Percentiles rank a stretch among this genome's conserved stretches.
These are phyloP conservation scores for Ryuthela nishihirai DNA, from an alignment of 2,888 invertebrate genomes.

Conservation along the genomic window DNA sequence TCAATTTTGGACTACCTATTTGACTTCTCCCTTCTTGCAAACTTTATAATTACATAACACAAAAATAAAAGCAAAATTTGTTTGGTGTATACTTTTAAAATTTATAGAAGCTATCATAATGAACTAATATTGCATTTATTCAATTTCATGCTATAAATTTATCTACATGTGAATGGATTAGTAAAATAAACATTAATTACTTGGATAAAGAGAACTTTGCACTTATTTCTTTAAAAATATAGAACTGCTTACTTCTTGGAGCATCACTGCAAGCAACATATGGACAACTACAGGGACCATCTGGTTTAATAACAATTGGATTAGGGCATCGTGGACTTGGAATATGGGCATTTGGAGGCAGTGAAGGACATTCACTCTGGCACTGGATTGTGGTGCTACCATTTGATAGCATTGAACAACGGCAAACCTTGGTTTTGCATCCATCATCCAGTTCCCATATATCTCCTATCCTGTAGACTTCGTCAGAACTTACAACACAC, in stretches of 20 bases:
- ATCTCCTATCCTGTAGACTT: conserved; percentile 40
- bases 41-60: no score
- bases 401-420: conserved; percentile 41
- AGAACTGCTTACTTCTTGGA: conserved; percentile 19
- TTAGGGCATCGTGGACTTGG: conserved; percentile 43
- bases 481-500: conserved; percentile 15
- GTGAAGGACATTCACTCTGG: conserved; percentile 42
- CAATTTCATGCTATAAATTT: no score
- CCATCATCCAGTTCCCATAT: conserved; percentile 43
- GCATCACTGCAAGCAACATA: conserved; percentile 40
- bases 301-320: conserved; percentile 42
- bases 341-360: conserved; percentile 40
- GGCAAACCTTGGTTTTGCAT: conserved; percentile 42
- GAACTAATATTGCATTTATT: no score
- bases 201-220: no score
- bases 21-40: no score
- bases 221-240: no score
- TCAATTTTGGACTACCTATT: no score
- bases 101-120: no score
- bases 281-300: conserved; percentile 43
- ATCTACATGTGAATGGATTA: no score
- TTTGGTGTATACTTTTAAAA: no score
- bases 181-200: no score
- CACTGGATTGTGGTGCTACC: conserved; percentile 42
- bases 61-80: no score